These are phyloP conservation scores for Hetaerina americana DNA, from an alignment of 1,140 invertebrate species.

Conservation along the genomic window DNA sequence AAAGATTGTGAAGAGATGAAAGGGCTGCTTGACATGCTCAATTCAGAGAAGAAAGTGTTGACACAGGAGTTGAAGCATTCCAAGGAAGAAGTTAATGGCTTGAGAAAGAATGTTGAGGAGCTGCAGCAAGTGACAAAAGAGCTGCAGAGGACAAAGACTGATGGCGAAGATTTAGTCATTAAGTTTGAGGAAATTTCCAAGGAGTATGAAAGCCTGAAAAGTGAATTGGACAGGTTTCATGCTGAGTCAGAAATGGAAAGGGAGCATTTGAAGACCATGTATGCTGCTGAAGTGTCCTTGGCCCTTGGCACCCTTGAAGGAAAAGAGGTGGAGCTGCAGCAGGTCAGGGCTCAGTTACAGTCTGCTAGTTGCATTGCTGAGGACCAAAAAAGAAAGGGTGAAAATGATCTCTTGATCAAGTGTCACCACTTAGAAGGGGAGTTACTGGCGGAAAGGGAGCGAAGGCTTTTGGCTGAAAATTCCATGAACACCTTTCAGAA, in stretches of 20 bases:
- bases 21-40: slow-evolving; percentile 4
- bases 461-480: not conserved
- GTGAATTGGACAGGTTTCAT: too few species aligned
- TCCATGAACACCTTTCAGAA: not conserved
- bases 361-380: not conserved
- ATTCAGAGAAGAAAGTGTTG: slow-evolving; percentile 24
- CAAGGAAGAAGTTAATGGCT: slow-evolving; percentile 20
- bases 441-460: not conserved
- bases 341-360: not conserved
- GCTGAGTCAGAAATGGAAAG: too few species aligned
- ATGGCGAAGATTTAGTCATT: too few species aligned
- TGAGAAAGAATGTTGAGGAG: too few species aligned
- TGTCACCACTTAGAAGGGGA: not conserved
- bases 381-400: slow-evolving; percentile 4
- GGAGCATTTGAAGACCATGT: too few species aligned
- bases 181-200: too few species aligned
- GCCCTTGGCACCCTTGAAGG: too few species aligned
- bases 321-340: not conserved
- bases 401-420: not conserved
- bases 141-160: too few species aligned
- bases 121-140: too few species aligned
- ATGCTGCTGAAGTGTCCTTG: too few species aligned
- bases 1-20: slow-evolving; percentile 13
- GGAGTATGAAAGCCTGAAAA: too few species aligned
- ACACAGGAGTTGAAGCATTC: slow-evolving; percentile 38